phyloP scores from a whole-genome alignment of 1,140 invertebrate genomes.

The Microplitis mediator region DNA sequence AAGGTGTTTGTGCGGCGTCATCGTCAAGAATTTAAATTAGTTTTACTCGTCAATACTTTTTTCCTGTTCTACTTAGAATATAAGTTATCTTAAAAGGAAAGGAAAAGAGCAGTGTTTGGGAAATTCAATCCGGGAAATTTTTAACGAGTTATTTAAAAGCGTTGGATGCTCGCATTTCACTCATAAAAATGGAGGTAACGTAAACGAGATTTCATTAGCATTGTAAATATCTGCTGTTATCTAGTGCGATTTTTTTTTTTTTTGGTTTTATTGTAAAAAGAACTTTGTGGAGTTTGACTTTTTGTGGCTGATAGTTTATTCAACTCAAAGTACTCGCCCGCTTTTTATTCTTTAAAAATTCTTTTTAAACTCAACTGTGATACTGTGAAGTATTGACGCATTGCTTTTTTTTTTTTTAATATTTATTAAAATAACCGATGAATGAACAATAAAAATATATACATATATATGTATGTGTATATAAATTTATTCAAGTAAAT shows the following conservation, averaged over 20 bases:
- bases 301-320: background rate
- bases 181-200: conserved; percentile 7
- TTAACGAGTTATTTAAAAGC: background rate
- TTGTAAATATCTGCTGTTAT: conserved; percentile 34
- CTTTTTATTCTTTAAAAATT: too few relatives aligned
- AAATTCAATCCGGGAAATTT: background rate
- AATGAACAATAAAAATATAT: too few relatives aligned
- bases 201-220: conserved; percentile 44
- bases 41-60: too few relatives aligned
- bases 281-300: background rate
- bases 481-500: too few relatives aligned
- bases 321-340: background rate
- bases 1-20: too few relatives aligned
- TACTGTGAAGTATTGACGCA: too few relatives aligned
- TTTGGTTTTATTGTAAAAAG: background rate
- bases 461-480: too few relatives aligned
- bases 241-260: background rate
- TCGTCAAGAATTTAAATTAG: too few relatives aligned
- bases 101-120: background rate
- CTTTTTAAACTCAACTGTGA: too few relatives aligned
- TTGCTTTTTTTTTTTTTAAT: too few relatives aligned
- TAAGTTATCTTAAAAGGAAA: background rate
- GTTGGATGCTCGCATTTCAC: background rate
- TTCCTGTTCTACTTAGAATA: too few relatives aligned
- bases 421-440: too few relatives aligned